These are phyloP conservation scores for Dendrolimus pini DNA, from an alignment of 2,888 invertebrate genomes.

Conservation along the genomic window DNA sequence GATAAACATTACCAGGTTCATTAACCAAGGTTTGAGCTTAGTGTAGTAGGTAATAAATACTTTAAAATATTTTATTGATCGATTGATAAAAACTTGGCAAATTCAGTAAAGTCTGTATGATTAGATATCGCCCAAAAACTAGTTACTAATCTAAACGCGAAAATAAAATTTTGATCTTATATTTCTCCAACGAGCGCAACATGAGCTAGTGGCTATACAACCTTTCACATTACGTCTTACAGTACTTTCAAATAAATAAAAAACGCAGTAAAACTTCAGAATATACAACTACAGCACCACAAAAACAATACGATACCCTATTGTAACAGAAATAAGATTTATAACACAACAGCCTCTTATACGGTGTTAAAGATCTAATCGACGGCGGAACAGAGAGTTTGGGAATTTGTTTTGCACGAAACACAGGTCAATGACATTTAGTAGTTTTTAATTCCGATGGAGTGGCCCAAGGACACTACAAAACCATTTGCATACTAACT, in stretches of 20 bases:
- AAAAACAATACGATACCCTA: background rate
- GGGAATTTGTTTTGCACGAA: slow-evolving; percentile 2
- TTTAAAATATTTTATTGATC: too few relatives aligned
- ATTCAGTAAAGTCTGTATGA: too few relatives aligned
- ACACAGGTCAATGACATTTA: slow-evolving; percentile 2
- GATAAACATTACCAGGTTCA: too few relatives aligned
- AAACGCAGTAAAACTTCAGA: background rate
- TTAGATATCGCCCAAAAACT: too few relatives aligned
- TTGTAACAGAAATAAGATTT: background rate
- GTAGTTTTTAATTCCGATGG: background rate
- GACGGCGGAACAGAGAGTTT: background rate
- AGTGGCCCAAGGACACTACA: background rate
- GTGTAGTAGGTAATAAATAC: too few relatives aligned
- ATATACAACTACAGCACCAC: background rate
- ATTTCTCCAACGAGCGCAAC: too few relatives aligned
- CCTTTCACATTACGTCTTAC: background rate
- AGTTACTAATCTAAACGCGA: too few relatives aligned
- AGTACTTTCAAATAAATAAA: background rate
- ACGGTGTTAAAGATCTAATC: background rate
- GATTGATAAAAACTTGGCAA: too few relatives aligned
- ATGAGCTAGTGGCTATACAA: background rate
- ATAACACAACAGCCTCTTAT: background rate
- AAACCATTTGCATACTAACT: background rate
- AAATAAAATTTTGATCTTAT: too few relatives aligned
- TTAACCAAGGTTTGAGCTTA: too few relatives aligned